Percentiles rank a stretch among this genome's conserved stretches.
phyloP scores from a whole-genome alignment of 2,113 vertebrate genomes.

The Thamnaconus septentrionalis region DNA sequence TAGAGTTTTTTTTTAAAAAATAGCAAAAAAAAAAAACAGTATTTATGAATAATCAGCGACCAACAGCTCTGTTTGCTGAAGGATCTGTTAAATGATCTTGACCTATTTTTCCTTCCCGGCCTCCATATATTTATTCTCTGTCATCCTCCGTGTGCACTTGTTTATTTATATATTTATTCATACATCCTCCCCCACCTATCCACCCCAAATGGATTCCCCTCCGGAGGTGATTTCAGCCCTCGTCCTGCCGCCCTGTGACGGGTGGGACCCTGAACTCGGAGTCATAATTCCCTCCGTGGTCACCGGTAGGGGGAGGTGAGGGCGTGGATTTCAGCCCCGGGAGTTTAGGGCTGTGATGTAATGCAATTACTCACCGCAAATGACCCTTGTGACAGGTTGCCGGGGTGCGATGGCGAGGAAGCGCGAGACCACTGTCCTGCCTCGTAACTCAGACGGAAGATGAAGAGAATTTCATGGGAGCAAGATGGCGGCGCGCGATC shows the following conservation, averaged over 20 bases:
- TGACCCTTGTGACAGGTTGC: constrained; percentile 20
- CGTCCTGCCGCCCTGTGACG: constrained; percentile 23
- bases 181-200: not conserved
- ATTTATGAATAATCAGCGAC: constrained; percentile 2
- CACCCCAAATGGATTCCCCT: constrained; percentile 35
- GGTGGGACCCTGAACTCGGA: constrained; percentile 21
- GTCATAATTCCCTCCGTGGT: constrained; percentile 36
- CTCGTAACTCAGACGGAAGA: not conserved
- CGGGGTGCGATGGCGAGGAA: constrained; percentile 3
- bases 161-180: constrained; percentile 6
- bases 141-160: constrained; percentile 9
- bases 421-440: constrained; percentile 22
- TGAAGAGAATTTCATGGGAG: too few species aligned
- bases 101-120: not conserved
- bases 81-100: too few species aligned
- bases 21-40: too few species aligned
- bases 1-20: too few species aligned
- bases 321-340: constrained; percentile 13
- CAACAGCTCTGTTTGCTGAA: not conserved
- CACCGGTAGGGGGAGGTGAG: not conserved
- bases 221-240: constrained; percentile 24
- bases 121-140: constrained; percentile 2
- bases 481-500: too few species aligned
- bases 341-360: constrained; percentile 27
- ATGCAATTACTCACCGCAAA: constrained; percentile 43